Evolutionary conservation across 2,113 vertebrate genomes (phyloP).

Genomic region (Solea solea): DNA sequence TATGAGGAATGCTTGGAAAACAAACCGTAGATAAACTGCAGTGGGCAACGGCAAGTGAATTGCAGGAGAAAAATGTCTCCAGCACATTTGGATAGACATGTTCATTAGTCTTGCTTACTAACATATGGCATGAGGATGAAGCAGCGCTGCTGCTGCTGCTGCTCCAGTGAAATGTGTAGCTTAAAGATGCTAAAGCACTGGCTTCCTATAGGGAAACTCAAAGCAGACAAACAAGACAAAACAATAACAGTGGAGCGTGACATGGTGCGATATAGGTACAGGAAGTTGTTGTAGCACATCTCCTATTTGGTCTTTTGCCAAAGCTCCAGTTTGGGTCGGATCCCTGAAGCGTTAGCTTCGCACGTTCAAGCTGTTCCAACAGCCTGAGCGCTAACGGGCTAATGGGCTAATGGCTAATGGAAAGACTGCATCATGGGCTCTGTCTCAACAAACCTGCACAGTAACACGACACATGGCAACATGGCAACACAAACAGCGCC

Average conservation of each 20-base stretch:
- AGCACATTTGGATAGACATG: conserved; percentile 70
- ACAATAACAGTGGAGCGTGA: conserved; percentile 42
- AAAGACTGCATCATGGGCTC: conserved; percentile 71
- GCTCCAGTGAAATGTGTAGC: conserved; percentile 58
- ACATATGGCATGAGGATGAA: conserved; percentile 75
- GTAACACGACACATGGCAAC: conserved; percentile 59
- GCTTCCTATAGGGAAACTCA: conserved; percentile 39
- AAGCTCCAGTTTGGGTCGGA: conserved; percentile 79
- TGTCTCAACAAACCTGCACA: conserved; percentile 65
- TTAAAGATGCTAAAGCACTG: conserved; percentile 61
- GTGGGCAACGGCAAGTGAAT: conserved; percentile 74
- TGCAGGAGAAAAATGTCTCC: conserved; percentile 80
- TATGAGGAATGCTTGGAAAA: conserved; percentile 80
- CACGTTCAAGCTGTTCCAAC: conserved; percentile 84
- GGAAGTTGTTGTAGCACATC: conserved; percentile 64
- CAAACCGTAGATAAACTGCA: conserved; percentile 78
- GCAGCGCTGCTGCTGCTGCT: conserved; percentile 66
- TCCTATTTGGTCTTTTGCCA: conserved; percentile 75
- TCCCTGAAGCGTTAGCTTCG: conserved; percentile 82
- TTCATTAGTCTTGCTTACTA: conserved; percentile 81
- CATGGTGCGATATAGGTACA: conserved; percentile 37
- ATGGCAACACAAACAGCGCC: conserved; percentile 45
- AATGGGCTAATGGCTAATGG: conserved; percentile 83
- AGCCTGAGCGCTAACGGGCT: conserved; percentile 83
- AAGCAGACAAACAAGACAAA: conserved; percentile 51